Base-by-base conservation (phyloP, 2,888 invertebrate species). In the Drosophila pegasa region DNA sequence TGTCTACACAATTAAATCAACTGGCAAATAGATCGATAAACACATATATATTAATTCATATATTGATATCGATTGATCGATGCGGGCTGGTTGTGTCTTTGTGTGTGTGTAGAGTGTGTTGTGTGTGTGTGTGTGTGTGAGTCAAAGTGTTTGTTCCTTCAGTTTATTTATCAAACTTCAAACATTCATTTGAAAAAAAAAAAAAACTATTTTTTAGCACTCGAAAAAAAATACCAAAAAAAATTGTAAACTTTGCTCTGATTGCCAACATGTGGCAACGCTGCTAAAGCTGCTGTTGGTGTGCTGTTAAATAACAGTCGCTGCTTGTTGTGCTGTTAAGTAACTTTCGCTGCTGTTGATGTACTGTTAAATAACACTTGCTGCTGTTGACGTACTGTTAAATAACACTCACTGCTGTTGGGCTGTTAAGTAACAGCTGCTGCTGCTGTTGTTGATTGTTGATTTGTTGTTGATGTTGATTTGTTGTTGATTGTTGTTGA, bases 1-100 rank as follows among this genome's bases (percentile, higher is more conserved):
- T 85, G 83, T 88, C 88, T 88, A 84, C 80, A 74, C 78, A 80
- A 88, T 84, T 84, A 84, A 88, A 86, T 69, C 61, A 70, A 70
- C 64, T 70, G 69, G 27, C 56, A 72, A 59, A 43, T 43, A 31
- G 20, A 31, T 52, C 10, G 33, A 45, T 35, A 45, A 45, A 50
- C 25, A 48, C 45, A 45, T 16, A 27, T 25, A 25, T 45, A 45
- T 27, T 45, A 45, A 27, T 43, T 22, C 22, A 25, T 25, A 25
- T 43, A 25, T 43, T 50, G n/a, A 33, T 16, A 55, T 22, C 41
- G 55, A 43, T 22, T 48, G 9, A 29, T 62, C 33, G 22, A 62
- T 62, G 33, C 45, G 16, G 6, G 18, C 3, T 47, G 31, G 9
- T 25, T 48, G 20, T 33, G 20, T 33, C 14, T 33, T 8, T 2